Conservation (phyloP, 2,888 invertebrate genomes). For the Zonitis immaculata region DNA sequence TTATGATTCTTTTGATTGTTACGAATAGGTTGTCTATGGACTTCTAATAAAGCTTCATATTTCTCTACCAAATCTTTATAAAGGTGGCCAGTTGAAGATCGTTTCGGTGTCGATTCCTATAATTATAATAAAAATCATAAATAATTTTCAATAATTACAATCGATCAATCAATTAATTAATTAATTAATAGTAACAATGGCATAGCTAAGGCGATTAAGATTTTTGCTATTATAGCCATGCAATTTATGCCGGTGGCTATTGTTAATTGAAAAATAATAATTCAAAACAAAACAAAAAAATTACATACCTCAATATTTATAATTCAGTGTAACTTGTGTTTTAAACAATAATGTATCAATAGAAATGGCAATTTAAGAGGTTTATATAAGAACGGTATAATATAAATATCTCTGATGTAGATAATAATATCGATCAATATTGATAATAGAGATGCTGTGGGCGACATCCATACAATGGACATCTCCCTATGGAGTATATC, state of each 20-base stretch:
- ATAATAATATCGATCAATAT: constrained; percentile 43
- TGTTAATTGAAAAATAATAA: no score
- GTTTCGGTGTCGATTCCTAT: constrained; percentile 14
- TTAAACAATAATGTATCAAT: constrained; percentile 44
- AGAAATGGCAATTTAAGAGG: constrained; percentile 43
- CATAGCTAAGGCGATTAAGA: no score
- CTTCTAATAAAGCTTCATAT: constrained; percentile 76
- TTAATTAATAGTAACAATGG: no score
- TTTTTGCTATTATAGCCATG: no score
- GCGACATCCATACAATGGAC: constrained; percentile 44
- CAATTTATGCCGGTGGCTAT: no score
- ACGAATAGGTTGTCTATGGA: constrained; percentile 62
- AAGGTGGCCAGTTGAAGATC: constrained; percentile 57
- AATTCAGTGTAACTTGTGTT: constrained; percentile 43
- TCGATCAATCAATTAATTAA: no score
- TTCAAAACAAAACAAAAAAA: not conserved
- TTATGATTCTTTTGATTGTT: constrained; percentile 44
- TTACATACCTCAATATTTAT: constrained; percentile 34
- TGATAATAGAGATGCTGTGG: constrained; percentile 42
- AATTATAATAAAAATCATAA: no score
- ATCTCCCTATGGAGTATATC: constrained; percentile 43
- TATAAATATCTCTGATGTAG: constrained; percentile 43
- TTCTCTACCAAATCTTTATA: constrained; percentile 79
- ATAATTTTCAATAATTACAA: not conserved
- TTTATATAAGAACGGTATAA: constrained; percentile 41